Percentiles rank a stretch among this genome's conserved stretches.
Conservation (phyloP, 2,797 vertebrate species). For the Liparis tanakae region DNA sequence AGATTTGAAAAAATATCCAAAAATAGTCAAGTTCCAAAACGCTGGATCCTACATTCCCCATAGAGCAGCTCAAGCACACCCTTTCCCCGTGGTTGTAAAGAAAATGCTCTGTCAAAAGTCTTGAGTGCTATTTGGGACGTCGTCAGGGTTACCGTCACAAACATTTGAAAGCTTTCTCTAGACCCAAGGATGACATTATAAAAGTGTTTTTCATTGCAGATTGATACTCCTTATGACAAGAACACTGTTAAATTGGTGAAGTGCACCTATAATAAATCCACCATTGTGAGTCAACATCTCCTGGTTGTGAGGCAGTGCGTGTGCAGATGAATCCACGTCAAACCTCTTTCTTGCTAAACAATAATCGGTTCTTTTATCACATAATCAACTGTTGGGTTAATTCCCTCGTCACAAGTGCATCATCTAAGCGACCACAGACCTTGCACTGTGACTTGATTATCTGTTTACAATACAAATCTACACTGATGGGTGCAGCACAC, state of each 20-base stretch:
- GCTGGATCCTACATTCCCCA: background rate
- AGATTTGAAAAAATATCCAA: background rate
- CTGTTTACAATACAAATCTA: conserved; percentile 15
- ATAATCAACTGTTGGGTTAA: conserved; percentile 24
- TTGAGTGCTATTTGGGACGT: background rate
- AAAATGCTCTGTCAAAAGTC: background rate
- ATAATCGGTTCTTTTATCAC: conserved; percentile 22
- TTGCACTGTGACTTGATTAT: conserved; percentile 23
- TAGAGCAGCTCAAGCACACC: background rate
- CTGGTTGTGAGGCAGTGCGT: background rate
- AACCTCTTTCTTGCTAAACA: conserved; percentile 10
- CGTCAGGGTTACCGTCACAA: background rate
- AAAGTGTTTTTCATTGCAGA: background rate
- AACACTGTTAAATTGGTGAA: background rate
- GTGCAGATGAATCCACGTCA: background rate
- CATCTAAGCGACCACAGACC: conserved; percentile 17
- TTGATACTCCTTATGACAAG: background rate
- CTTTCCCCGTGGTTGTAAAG: background rate
- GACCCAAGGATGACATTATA: background rate
- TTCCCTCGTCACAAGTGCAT: conserved; percentile 25
- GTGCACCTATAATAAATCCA: background rate
- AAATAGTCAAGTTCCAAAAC: background rate
- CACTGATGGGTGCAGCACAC: conserved; percentile 11
- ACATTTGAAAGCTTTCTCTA: background rate
- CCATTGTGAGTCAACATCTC: background rate